phyloP scores from a whole-genome alignment of 2,113 vertebrate species.

The Mesocricetus auratus region DNA sequence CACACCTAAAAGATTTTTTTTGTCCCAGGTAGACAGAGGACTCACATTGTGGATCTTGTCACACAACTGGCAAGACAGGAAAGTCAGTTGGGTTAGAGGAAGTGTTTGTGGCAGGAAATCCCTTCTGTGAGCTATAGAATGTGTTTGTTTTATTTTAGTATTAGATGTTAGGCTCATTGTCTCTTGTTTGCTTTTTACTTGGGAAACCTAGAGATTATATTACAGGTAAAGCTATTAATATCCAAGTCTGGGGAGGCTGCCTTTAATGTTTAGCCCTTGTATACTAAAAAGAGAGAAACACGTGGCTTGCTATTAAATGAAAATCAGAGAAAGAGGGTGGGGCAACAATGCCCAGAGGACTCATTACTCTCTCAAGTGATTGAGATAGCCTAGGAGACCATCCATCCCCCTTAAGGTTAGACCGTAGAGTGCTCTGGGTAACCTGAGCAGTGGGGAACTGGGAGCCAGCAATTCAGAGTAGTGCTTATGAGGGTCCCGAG shows the following conservation, averaged over 20 bases:
- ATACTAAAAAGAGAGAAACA: not conserved
- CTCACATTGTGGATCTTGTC: not conserved
- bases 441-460: not conserved
- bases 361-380: not conserved
- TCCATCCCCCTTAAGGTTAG: not conserved
- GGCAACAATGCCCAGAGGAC: not conserved
- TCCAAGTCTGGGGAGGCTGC: not conserved
- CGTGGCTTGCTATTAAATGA: not conserved
- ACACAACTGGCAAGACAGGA: not conserved
- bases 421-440: not conserved
- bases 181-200: constrained; percentile 26
- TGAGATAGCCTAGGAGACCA: not conserved
- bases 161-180: not conserved
- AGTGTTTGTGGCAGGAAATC: not conserved
- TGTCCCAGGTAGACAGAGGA: not conserved
- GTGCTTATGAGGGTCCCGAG: not conserved
- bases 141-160: constrained; percentile 24
- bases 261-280: not conserved
- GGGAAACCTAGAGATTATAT: constrained; percentile 27
- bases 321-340: not conserved
- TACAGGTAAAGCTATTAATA: not conserved
- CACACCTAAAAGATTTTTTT: not conserved
- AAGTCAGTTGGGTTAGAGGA: not conserved
- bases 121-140: not conserved
- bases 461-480: not conserved